Conservation (phyloP, 2,113 vertebrate genomes). For the Marmota monax region DNA sequence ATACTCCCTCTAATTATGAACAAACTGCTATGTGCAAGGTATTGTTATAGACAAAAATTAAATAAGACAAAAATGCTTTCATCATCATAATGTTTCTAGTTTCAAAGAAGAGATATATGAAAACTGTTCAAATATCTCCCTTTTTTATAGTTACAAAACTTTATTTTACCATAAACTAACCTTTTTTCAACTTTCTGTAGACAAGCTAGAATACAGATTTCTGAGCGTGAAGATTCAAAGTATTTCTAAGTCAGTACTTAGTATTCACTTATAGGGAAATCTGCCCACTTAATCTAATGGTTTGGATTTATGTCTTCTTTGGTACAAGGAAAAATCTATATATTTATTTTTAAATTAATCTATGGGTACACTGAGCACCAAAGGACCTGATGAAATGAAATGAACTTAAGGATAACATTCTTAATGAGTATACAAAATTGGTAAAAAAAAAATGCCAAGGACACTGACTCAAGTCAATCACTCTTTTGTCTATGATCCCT, state of each 20-base stretch:
- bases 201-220: constrained; percentile 53
- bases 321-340: constrained; percentile 37
- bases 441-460: constrained; percentile 33
- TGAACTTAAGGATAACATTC: not conserved
- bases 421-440: not conserved
- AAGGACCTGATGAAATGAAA: constrained; percentile 39
- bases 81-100: constrained; percentile 22
- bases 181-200: constrained; percentile 11
- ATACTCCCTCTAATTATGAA: constrained; percentile 2
- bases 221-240: not conserved
- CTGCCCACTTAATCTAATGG: not conserved
- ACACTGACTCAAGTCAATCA: not conserved
- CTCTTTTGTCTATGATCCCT: constrained; percentile 2
- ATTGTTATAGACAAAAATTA: not conserved
- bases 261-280: not conserved
- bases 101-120: constrained; percentile 3
- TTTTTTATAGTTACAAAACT: constrained; percentile 10
- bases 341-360: not conserved
- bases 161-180: constrained; percentile 54
- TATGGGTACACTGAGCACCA: not conserved
- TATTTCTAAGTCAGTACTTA: constrained; percentile 33
- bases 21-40: constrained; percentile 7
- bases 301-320: constrained; percentile 23
- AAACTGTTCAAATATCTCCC: constrained; percentile 28
- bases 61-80: constrained; percentile 57